Evolutionary conservation across 2,797 vertebrate genomes (phyloP).

Genomic region (Columba guinea): DNA sequence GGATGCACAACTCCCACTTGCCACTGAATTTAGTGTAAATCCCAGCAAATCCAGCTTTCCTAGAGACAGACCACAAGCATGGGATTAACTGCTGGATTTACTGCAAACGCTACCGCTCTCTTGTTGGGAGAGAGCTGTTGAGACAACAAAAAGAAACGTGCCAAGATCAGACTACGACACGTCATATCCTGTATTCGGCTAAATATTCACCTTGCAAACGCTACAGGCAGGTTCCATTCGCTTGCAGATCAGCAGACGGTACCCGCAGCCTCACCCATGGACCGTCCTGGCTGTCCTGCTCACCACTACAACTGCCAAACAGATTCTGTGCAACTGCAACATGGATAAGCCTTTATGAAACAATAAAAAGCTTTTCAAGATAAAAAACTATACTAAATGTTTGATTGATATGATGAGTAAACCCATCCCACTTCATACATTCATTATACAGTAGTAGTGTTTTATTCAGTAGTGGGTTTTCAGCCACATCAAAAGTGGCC

Average conservation of each 20-base stretch:
- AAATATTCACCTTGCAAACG: background rate
- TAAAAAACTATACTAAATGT: background rate
- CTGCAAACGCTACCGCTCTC: background rate
- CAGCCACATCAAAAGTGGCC: constrained; percentile 19
- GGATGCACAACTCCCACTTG: background rate
- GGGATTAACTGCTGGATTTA: background rate
- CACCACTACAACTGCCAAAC: background rate
- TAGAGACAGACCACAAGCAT: background rate
- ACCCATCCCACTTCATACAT: background rate
- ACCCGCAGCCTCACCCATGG: background rate
- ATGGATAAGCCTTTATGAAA: background rate
- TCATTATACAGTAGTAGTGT: background rate
- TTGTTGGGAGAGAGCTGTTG: background rate
- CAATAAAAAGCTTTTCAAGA: background rate
- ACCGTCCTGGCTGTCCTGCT: background rate
- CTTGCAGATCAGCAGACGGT: too few species aligned
- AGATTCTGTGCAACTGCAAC: background rate
- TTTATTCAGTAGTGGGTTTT: constrained; percentile 19
- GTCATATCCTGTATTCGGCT: background rate
- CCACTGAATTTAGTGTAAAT: background rate
- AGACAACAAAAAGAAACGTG: background rate
- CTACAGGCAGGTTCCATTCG: background rate
- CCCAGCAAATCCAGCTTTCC: background rate
- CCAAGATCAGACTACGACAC: background rate
- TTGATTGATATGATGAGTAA: background rate